phyloP scores from a whole-genome alignment of 2,797 vertebrate species.

The Martes flavigula region DNA sequence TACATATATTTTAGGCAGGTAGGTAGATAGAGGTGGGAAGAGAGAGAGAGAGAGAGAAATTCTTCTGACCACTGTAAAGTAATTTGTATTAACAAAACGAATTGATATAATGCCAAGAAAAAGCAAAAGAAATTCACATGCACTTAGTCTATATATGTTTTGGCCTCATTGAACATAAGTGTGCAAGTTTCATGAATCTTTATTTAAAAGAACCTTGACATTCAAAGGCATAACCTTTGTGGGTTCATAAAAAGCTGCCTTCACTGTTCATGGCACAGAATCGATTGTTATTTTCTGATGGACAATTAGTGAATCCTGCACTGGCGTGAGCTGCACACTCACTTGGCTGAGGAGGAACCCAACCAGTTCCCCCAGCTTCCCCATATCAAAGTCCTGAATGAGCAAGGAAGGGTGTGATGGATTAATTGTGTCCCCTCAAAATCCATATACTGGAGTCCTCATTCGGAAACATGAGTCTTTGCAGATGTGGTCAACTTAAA shows the following conservation, averaged over 20 bases:
- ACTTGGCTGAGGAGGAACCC: not conserved
- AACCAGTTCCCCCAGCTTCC: not conserved
- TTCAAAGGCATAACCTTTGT: constrained; percentile 33
- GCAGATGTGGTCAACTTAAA: not conserved
- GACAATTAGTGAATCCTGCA: not conserved
- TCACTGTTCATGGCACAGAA: not conserved
- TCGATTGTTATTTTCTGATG: not conserved
- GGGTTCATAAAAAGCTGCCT: constrained; percentile 27
- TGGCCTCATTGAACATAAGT: not conserved
- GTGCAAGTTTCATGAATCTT: constrained; percentile 44
- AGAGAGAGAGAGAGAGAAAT: not conserved
- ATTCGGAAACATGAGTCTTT: not conserved
- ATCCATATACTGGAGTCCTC: not conserved
- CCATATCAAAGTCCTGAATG: not conserved
- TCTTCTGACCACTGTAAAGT: not conserved
- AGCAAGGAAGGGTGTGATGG: not conserved
- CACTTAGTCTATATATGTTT: not conserved
- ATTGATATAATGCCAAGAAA: not conserved
- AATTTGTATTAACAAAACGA: not conserved
- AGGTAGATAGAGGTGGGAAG: not conserved
- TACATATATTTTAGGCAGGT: not conserved
- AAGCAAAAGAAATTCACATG: not conserved
- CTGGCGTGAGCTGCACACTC: not conserved
- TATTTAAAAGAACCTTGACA: constrained; percentile 39
- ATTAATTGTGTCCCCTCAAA: not conserved